Conservation (phyloP, 2,888 invertebrate species). For the Elmis aenea region DNA sequence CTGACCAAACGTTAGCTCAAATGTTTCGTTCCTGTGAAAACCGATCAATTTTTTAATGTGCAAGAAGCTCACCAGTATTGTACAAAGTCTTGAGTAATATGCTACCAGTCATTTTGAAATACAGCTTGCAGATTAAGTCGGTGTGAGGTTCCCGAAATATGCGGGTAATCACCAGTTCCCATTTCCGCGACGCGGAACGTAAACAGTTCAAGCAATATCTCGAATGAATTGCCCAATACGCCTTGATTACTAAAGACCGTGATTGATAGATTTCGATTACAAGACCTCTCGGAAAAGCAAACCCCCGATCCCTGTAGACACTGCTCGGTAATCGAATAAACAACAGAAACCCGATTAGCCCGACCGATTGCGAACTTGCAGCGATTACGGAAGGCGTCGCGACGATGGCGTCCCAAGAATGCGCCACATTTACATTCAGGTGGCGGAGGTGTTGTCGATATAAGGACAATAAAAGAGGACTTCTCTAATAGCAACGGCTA, state of each 20-base stretch:
- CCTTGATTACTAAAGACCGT: conserved; percentile 17
- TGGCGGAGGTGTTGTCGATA: too few species aligned
- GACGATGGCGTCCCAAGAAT: conserved; percentile 15
- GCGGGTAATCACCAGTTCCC: conserved; percentile 11
- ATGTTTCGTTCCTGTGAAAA: too few species aligned
- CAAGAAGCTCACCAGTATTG: conserved; percentile 4
- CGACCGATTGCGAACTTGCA: conserved; percentile 17
- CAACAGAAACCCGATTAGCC: conserved; percentile 19
- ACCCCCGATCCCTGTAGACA: conserved; percentile 17
- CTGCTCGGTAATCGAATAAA: conserved; percentile 15
- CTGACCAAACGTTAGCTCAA: too few species aligned
- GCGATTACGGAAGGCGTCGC: conserved; percentile 19
- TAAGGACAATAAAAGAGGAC: too few species aligned
- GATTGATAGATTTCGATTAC: conserved; percentile 24
- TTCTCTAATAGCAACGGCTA: too few species aligned
- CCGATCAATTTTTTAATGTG: too few species aligned
- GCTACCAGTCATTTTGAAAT: too few species aligned
- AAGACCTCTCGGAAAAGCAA: conserved; percentile 13
- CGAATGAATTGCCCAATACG: conserved; percentile 17
- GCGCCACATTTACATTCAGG: conserved; percentile 16
- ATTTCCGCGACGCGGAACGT: conserved; percentile 10
- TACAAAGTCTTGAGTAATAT: conserved; percentile 3
- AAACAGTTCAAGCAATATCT: conserved; percentile 13
- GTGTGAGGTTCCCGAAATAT: conserved; percentile 11
- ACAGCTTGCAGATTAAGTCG: conserved; percentile 11